Evolutionary conservation across 1,140 invertebrate species (phyloP), one percentile per base, ranked within the genome.

Genomic region (Drosophila biarmipes): DNA sequence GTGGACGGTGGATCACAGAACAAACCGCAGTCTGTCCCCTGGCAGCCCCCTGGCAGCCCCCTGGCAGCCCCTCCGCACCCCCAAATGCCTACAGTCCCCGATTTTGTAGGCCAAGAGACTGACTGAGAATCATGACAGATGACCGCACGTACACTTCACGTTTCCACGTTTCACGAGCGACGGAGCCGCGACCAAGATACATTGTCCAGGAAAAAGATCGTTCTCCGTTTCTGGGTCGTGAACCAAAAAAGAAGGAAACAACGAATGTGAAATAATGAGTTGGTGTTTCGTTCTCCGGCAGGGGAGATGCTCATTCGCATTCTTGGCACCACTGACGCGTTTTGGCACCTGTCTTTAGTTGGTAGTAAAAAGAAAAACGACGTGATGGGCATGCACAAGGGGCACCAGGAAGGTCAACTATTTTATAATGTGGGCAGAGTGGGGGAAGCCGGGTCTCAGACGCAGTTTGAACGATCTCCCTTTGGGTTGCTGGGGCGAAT

Each of bases 231-330:
- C 84, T 87, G 75, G 82, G 82, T 89, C 82, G 82, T 87, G 79
- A 87, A 89, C 74, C 78, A 81, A 73, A 74, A 49, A 51, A 31
- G 40, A 17, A 40, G 19, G 24, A 49, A n/a, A 73, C 24, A 35
- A 73, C 45, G 87, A 87, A 89, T 87, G 61, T 85, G 71, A 85
- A 86, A 87, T 86, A 86, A 86, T 86, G 82, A 87, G 82, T 81
- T 85, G 55, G 12, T 51, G 62, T 72, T 84, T 81, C 71, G 43
- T 73, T 48, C 38, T 61, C 34, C 34, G 37, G 57, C 11, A 49
- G n/a, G n/a, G 17, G 19, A 45, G 40, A 37, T 40, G 15, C 49
- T 54, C 31, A 49, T 51, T 69, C 37, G 52, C 52, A 72, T 56
- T 52, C 63, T 15, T 15, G 42, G 10, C 40, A 45, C 35, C 57